Evolutionary conservation across 1,140 invertebrate species (phyloP).

Genomic region (Pectinophora gossypiella): DNA sequence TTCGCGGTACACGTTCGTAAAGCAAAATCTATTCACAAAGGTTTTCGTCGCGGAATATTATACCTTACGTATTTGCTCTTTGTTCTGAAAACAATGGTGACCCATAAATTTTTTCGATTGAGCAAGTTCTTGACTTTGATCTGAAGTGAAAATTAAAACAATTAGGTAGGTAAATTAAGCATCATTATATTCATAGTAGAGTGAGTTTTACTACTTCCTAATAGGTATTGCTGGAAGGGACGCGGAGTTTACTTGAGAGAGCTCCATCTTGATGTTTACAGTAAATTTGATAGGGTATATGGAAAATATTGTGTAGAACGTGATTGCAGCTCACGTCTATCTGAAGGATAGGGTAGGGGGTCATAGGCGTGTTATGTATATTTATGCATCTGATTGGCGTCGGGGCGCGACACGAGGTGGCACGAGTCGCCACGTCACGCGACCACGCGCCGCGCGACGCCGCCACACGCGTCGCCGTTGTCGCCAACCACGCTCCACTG

Average conservation of each 20-base stretch:
- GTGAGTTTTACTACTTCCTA: neutral
- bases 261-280: too few relatives aligned
- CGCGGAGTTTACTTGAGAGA: neutral
- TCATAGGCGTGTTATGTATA: neutral
- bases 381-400: neutral
- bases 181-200: too few relatives aligned
- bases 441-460: conserved; percentile 15
- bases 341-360: neutral
- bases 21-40: neutral
- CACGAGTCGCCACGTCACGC: neutral
- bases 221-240: neutral
- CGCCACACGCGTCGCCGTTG: conserved; percentile 14
- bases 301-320: too few relatives aligned
- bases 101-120: too few relatives aligned
- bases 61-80: neutral
- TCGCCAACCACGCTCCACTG: conserved; percentile 20
- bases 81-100: too few relatives aligned
- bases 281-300: too few relatives aligned
- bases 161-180: too few relatives aligned
- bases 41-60: neutral
- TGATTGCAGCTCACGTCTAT: too few relatives aligned
- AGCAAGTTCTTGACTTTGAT: too few relatives aligned
- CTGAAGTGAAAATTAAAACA: too few relatives aligned
- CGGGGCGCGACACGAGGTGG: neutral
- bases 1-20: neutral